Evolutionary conservation across 2,113 vertebrate genomes (phyloP).

Genomic region (Ameiurus melas): DNA sequence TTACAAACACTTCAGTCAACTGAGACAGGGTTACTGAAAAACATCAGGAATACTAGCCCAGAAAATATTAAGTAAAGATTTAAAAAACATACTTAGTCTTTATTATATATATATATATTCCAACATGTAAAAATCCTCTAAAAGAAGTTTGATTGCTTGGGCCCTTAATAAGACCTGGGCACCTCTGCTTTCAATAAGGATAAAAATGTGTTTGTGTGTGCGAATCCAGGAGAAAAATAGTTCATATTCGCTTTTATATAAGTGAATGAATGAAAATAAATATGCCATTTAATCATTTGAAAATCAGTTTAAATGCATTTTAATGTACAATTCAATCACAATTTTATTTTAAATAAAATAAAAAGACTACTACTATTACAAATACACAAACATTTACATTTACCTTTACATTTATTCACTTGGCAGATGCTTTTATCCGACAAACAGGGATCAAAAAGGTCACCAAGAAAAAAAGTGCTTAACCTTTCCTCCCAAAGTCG

Average conservation of each 20-base stretch:
- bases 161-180: neutral
- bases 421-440: too few relatives aligned
- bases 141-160: neutral
- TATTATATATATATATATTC: too few relatives aligned
- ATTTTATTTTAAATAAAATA: neutral
- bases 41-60: neutral
- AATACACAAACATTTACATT: neutral
- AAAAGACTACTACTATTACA: neutral
- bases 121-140: neutral
- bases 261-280: neutral
- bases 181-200: neutral
- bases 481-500: neutral
- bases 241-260: neutral
- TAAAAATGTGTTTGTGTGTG: neutral
- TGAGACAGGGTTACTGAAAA: neutral
- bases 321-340: neutral
- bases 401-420: too few relatives aligned
- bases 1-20: neutral
- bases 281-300: neutral
- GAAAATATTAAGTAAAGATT: neutral
- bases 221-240: too few relatives aligned
- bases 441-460: conserved; percentile 9
- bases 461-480: neutral
- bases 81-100: neutral
- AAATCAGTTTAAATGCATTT: neutral